Conservation (phyloP, 2,113 vertebrate species). For the Dunckerocampus dactyliophorus region DNA sequence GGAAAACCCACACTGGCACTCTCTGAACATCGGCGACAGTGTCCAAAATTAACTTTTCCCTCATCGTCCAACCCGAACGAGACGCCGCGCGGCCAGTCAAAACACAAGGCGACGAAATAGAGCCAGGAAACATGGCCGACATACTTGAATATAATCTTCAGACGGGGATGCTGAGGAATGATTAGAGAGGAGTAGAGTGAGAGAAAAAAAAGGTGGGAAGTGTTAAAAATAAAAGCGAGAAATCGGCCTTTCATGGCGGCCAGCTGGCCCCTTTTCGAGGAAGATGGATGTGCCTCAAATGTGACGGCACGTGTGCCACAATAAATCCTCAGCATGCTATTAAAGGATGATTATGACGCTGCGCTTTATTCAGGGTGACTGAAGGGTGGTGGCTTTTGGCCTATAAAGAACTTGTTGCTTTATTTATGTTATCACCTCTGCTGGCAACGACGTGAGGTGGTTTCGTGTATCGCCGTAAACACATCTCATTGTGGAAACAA, state of each 20-base stretch:
- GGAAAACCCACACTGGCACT: slow-evolving; percentile 31
- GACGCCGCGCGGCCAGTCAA: neutral
- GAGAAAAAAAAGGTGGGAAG: slow-evolving; percentile 24
- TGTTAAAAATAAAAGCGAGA: slow-evolving; percentile 74
- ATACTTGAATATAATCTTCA: no score
- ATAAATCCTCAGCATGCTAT: slow-evolving; percentile 64
- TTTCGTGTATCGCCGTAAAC: no score
- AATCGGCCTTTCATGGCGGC: slow-evolving; percentile 64
- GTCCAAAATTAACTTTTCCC: slow-evolving; percentile 25
- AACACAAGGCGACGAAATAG: slow-evolving; percentile 16
- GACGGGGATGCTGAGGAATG: neutral
- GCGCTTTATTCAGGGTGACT: slow-evolving; percentile 10
- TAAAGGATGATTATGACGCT: slow-evolving; percentile 61
- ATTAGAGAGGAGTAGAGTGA: slow-evolving; percentile 3
- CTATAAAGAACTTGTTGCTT: no score
- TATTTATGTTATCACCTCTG: no score
- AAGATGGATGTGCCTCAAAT: slow-evolving; percentile 50
- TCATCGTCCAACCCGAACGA: slow-evolving; percentile 12
- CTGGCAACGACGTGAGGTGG: no score
- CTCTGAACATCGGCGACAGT: slow-evolving; percentile 32
- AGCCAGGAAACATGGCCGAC: neutral
- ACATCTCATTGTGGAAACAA: no score
- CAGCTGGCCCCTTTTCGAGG: slow-evolving; percentile 67
- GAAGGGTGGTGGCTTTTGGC: no score
- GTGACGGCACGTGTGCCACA: slow-evolving; percentile 57